phyloP scores from a whole-genome alignment of 2,888 invertebrate genomes.

The Leptura quadrifasciata region DNA sequence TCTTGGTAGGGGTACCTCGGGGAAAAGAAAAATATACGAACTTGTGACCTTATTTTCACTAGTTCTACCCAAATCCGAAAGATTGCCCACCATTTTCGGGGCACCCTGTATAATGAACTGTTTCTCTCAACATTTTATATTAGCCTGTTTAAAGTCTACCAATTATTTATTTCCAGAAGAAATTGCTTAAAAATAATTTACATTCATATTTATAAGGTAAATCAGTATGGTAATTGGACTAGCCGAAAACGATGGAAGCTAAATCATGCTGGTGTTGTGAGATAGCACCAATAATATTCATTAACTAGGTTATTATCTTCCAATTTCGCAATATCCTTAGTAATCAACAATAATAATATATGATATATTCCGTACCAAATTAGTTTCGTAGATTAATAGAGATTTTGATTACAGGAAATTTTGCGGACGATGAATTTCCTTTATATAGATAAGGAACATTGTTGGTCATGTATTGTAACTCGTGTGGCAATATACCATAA shows the following conservation, averaged over 20 bases:
- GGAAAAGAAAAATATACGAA: no score
- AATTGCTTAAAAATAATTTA: no score
- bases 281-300: slow-evolving; percentile 24
- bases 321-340: slow-evolving; percentile 35
- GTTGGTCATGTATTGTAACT: neutral
- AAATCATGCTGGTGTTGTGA: slow-evolving; percentile 14
- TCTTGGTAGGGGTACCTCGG: no score
- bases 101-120: no score
- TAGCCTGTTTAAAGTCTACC: no score
- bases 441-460: neutral
- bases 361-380: slow-evolving; percentile 9
- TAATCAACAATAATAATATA: slow-evolving; percentile 32
- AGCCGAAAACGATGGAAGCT: slow-evolving; percentile 12
- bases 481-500: neutral
- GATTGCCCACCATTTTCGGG: no score
- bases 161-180: no score
- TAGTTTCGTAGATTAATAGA: slow-evolving; percentile 14
- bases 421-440: neutral
- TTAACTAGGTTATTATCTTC: slow-evolving; percentile 34
- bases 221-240: slow-evolving; percentile 18
- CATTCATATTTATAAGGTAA: neutral
- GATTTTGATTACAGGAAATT: neutral
- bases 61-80: no score
- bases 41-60: no score
- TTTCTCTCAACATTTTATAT: no score